Conservation (phyloP, 1,140 invertebrate species). For the Pogonomyrmex barbatus region DNA sequence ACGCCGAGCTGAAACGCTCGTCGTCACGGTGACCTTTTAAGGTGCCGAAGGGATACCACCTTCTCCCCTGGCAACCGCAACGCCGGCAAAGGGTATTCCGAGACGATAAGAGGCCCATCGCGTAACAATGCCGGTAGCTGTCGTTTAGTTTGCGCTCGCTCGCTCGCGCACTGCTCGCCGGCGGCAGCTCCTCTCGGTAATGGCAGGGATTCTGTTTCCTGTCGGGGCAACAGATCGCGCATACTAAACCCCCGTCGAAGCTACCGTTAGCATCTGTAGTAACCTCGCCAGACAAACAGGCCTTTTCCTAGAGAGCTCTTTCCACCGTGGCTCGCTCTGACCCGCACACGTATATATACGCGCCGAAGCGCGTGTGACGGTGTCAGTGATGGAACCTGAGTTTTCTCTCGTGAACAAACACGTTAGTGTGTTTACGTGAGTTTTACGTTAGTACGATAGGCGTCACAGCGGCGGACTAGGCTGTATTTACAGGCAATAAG, state of each 20-base stretch:
- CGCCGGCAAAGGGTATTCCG: conserved; percentile 57
- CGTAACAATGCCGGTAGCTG: conserved; percentile 77
- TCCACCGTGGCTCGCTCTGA: conserved; percentile 17
- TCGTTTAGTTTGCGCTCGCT: too few relatives aligned
- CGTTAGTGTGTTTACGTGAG: not conserved
- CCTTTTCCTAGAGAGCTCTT: conserved; percentile 58
- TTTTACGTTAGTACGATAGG: conserved; percentile 28
- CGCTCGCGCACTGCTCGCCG: conserved; percentile 28
- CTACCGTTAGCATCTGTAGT: conserved; percentile 78
- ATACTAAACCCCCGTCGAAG: conserved; percentile 76
- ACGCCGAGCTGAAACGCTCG: conserved; percentile 41
- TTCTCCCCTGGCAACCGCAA: conserved; percentile 28
- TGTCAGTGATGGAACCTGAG: conserved; percentile 21
- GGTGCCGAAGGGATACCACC: conserved; percentile 72
- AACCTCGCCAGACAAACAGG: conserved; percentile 58
- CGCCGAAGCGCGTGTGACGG: not conserved
- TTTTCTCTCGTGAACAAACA: conserved; percentile 21
- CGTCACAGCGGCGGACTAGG: conserved; percentile 19
- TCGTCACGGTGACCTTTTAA: conserved; percentile 69
- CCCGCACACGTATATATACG: not conserved
- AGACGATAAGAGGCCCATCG: conserved; percentile 64
- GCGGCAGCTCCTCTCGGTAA: conserved; percentile 62
- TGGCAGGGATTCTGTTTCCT: conserved; percentile 80
- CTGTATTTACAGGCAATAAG: conserved; percentile 44
- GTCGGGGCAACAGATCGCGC: conserved; percentile 79